Percentiles rank a stretch among this genome's conserved stretches.
Evolutionary conservation across 2,797 vertebrate genomes (phyloP).

Genomic region (Hozukius guyotensis): DNA sequence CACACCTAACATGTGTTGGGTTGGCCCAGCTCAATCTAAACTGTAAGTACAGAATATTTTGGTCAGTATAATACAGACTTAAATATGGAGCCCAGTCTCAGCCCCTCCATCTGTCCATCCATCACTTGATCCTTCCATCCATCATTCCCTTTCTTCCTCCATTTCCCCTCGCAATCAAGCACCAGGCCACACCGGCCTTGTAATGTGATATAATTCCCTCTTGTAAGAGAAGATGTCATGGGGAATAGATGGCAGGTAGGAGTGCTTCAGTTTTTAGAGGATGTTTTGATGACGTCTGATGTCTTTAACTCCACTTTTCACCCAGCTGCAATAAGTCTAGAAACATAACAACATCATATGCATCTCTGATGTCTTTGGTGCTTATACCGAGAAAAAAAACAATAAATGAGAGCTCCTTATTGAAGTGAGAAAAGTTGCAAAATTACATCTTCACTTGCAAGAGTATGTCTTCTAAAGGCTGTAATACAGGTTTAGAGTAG

Average conservation of each 20-base stretch:
- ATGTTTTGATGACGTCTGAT: conserved; percentile 57
- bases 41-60: conserved; percentile 21
- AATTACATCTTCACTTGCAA: conserved; percentile 25
- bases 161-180: conserved; percentile 57
- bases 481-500: conserved; percentile 14
- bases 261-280: conserved; percentile 30
- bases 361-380: conserved; percentile 51
- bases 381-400: conserved; percentile 15
- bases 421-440: conserved; percentile 24
- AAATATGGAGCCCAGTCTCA: conserved; percentile 46
- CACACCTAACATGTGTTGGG: conserved; percentile 3
- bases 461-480: conserved; percentile 10
- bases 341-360: conserved; percentile 61
- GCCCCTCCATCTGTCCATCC: conserved; percentile 51
- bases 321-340: conserved; percentile 72
- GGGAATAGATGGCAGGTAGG: conserved; percentile 39
- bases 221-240: conserved; percentile 46
- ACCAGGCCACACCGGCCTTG: conserved; percentile 8
- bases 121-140: conserved; percentile 61
- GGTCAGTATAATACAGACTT: conserved; percentile 28
- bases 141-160: conserved; percentile 49
- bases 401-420: conserved; percentile 20
- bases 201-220: conserved; percentile 67
- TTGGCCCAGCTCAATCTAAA: conserved; percentile 29
- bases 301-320: conserved; percentile 46